A percentile compares a stretch with the other conserved stretches of the same genome.
phyloP scores from a whole-genome alignment of 1,140 invertebrate species.

The Holcopasites calliopsidis region DNA sequence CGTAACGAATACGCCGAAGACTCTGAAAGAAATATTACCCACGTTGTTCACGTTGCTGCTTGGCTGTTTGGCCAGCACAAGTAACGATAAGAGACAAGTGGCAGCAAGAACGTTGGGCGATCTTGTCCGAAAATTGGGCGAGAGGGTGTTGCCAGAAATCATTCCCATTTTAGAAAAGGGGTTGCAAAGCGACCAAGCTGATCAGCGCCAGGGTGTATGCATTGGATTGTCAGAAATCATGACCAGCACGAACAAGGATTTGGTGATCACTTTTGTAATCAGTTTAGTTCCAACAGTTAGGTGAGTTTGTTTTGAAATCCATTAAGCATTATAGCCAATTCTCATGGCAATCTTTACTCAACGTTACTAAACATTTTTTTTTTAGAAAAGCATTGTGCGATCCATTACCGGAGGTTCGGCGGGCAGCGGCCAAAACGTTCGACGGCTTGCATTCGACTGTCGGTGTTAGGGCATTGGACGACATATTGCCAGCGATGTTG shows the following conservation, averaged over 20 bases:
- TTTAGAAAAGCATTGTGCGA: conserved; percentile 93
- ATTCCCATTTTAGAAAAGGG: conserved; percentile 98
- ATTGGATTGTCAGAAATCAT: conserved; percentile 99
- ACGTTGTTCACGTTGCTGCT: conserved; percentile 95
- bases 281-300: conserved; percentile 97
- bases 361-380: not conserved
- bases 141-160: conserved; percentile 98
- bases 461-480: conserved; percentile 96
- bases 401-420: conserved; percentile 93
- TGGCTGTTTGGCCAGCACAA: conserved; percentile 96
- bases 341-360: no score
- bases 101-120: conserved; percentile 98
- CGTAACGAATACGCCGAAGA: conserved; percentile 97
- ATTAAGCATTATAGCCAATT: not conserved
- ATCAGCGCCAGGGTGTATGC: conserved; percentile 98
- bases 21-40: conserved; percentile 97
- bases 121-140: conserved; percentile 97
- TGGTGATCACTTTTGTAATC: conserved; percentile 96
- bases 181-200: conserved; percentile 92
- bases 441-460: conserved; percentile 97
- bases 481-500: conserved; percentile 96
- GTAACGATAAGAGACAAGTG: conserved; percentile 97
- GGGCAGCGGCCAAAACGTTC: conserved; percentile 97
- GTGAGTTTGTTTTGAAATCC: conserved; percentile 58
- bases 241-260: conserved; percentile 96